These are phyloP conservation scores for Drepanosiphum platanoidis DNA, from an alignment of 2,888 invertebrate species.

Conservation along the genomic window DNA sequence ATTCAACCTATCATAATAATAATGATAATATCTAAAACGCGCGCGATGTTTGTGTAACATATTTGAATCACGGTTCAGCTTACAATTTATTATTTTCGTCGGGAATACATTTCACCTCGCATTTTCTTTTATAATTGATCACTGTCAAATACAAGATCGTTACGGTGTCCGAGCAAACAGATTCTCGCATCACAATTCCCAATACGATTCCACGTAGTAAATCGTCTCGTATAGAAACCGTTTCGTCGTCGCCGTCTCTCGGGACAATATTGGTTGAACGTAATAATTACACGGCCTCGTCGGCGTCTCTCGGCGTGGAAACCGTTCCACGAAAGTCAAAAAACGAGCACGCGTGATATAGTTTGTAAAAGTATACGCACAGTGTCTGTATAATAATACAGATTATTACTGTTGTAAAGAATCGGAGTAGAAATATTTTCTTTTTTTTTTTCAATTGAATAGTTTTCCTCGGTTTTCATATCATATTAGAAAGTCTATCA, in stretches of 20 bases:
- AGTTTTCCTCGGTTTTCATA: no score
- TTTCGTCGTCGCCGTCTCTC: not conserved
- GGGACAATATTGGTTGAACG: constrained; percentile 3
- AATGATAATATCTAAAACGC: no score
- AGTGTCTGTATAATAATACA: no score
- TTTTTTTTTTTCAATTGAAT: no score
- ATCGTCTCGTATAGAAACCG: constrained; percentile 21
- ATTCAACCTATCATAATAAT: no score
- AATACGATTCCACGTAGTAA: constrained; percentile 3
- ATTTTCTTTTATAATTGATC: constrained; percentile 9
- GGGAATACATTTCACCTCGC: not conserved
- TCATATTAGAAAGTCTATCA: no score
- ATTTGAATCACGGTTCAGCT: no score
- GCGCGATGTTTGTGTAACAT: no score
- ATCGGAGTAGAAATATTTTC: no score
- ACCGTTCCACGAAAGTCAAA: not conserved
- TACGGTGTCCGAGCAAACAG: not conserved
- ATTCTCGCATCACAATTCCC: not conserved
- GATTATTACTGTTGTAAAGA: no score
- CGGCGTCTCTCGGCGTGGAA: not conserved
- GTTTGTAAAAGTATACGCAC: not conserved
- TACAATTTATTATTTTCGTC: not conserved
- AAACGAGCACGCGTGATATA: not conserved
- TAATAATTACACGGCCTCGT: constrained; percentile 5
- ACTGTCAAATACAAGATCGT: not conserved